Conservation (phyloP, 2,797 vertebrate genomes). For the Telmatherina bonti region DNA sequence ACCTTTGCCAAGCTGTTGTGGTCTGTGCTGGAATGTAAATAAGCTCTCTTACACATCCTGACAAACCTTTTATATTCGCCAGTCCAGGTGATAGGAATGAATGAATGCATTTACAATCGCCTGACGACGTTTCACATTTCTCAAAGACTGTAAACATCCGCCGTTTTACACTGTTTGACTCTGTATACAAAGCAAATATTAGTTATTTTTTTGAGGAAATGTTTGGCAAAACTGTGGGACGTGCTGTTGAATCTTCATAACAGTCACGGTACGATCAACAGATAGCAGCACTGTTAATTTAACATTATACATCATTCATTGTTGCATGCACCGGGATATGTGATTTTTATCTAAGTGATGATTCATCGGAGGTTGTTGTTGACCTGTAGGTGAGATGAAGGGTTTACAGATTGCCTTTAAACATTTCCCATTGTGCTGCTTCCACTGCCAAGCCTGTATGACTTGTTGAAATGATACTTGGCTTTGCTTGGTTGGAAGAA, state of each 20-base stretch:
- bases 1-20: constrained; percentile 43
- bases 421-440: background rate
- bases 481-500: constrained; percentile 14
- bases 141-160: constrained; percentile 23
- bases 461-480: constrained; percentile 25
- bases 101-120: constrained; percentile 48
- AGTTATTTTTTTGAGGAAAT: constrained; percentile 23
- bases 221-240: constrained; percentile 15
- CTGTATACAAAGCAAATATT: constrained; percentile 34
- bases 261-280: constrained; percentile 3
- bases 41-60: constrained; percentile 55
- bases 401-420: background rate
- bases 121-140: constrained; percentile 39
- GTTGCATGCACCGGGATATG: constrained; percentile 11
- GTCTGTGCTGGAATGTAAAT: constrained; percentile 55
- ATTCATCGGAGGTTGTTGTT: background rate
- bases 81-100: constrained; percentile 55
- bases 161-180: constrained; percentile 12
- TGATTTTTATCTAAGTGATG: constrained; percentile 2
- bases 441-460: constrained; percentile 1
- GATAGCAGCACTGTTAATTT: background rate
- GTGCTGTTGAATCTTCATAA: constrained; percentile 11
- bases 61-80: constrained; percentile 50
- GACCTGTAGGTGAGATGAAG: constrained; percentile 11
- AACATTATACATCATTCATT: background rate